Conservation (phyloP, 2,888 invertebrate genomes). For the Callinectes sapidus region DNA sequence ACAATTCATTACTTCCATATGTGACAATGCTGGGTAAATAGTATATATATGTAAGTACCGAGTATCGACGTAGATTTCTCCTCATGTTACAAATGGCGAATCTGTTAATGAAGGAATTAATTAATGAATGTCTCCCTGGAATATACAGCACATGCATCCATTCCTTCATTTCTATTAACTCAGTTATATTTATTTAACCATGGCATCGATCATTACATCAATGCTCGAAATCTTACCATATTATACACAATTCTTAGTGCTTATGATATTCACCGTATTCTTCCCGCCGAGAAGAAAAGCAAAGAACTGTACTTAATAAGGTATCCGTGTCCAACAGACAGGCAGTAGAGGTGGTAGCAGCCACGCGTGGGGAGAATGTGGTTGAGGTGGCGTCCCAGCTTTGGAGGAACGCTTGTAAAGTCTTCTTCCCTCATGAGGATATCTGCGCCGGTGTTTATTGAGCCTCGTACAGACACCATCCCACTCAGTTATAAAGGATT, state of each 20-base stretch:
- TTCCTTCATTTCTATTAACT: too few species aligned
- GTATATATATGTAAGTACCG: too few species aligned
- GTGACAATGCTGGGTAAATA: too few species aligned
- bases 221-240: neutral
- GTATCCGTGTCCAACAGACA: neutral
- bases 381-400: neutral
- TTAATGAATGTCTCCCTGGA: too few species aligned
- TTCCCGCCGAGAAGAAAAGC: neutral
- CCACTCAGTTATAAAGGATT: neutral
- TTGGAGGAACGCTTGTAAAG: neutral
- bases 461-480: neutral
- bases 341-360: constrained; percentile 2
- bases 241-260: neutral
- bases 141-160: too few species aligned
- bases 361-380: neutral
- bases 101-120: too few species aligned
- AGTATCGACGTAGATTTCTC: too few species aligned
- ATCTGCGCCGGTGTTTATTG: neutral
- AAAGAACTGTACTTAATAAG: neutral
- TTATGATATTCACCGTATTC: neutral
- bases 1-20: neutral
- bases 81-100: too few species aligned
- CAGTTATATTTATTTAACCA: neutral
- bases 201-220: neutral
- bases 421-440: constrained; percentile 16